These are phyloP conservation scores for Atrina japonica DNA, from an alignment of 2,888 invertebrate species.

Conservation along the genomic window DNA sequence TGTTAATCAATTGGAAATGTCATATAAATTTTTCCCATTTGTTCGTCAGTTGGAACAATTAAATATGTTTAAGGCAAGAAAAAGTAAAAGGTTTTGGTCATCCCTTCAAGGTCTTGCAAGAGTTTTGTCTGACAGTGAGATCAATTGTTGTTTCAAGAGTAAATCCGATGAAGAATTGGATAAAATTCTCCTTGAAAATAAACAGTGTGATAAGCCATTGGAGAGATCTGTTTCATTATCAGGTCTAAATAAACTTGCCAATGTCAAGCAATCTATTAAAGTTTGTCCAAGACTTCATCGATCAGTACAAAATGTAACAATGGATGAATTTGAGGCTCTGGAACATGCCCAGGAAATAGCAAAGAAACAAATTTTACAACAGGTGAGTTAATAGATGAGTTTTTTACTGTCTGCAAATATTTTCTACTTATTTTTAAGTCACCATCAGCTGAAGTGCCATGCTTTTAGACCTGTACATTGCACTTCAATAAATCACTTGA, in stretches of 20 bases:
- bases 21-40: slow-evolving; percentile 11
- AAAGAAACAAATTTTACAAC: slow-evolving; percentile 53
- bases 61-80: slow-evolving; percentile 35
- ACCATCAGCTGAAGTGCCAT: too few species aligned
- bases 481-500: too few species aligned
- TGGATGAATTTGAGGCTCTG: slow-evolving; percentile 53
- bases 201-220: slow-evolving; percentile 23
- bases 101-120: slow-evolving; percentile 53
- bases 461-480: too few species aligned
- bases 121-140: slow-evolving; percentile 42
- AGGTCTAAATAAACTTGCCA: slow-evolving; percentile 48
- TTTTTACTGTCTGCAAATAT: too few species aligned
- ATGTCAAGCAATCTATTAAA: slow-evolving; percentile 42
- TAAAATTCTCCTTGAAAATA: slow-evolving; percentile 5
- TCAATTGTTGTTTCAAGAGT: slow-evolving; percentile 45
- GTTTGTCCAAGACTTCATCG: slow-evolving; percentile 47
- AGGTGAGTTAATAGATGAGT: too few species aligned
- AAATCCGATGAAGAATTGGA: slow-evolving; percentile 54
- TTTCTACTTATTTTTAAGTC: too few species aligned
- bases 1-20: slow-evolving; percentile 28
- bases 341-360: slow-evolving; percentile 51
- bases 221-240: slow-evolving; percentile 58
- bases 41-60: slow-evolving; percentile 12
- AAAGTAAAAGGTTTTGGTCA: slow-evolving; percentile 51
- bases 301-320: slow-evolving; percentile 37